Percentiles rank a stretch among this genome's conserved stretches.
These are phyloP conservation scores for Colossoma macropomum DNA, from an alignment of 2,113 vertebrate species.

Conservation along the genomic window DNA sequence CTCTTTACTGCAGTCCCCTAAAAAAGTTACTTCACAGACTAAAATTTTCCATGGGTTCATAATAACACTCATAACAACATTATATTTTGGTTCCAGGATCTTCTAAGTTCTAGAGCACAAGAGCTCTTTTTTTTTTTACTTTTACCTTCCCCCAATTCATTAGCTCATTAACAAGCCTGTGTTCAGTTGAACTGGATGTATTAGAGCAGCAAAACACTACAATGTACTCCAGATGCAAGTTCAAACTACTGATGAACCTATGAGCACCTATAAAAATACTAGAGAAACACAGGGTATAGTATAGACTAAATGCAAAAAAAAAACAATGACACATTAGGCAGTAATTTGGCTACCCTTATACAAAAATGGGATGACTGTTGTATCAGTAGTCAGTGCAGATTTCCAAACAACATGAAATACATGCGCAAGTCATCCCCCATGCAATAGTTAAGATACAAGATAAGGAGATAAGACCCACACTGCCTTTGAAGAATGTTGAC, in stretches of 20 bases:
- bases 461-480: neutral
- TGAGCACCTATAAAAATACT: neutral
- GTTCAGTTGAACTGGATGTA: no score
- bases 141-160: no score
- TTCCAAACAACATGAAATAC: neutral
- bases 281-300: neutral
- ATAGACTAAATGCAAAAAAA: neutral
- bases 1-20: no score
- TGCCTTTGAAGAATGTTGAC: neutral
- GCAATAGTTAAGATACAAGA: neutral
- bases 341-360: constrained; percentile 11
- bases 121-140: no score
- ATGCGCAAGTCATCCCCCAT: neutral
- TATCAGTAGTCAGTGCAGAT: neutral
- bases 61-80: no score
- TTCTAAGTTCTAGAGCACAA: no score
- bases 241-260: no score
- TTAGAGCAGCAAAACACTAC: no score
- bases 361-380: neutral
- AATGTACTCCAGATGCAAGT: neutral
- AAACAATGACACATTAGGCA: neutral
- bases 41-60: no score
- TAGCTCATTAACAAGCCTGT: no score
- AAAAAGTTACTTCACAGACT: no score
- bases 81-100: no score